Base-by-base conservation (phyloP, 2,797 vertebrate genomes). In the Arnoldichthys spilopterus region DNA sequence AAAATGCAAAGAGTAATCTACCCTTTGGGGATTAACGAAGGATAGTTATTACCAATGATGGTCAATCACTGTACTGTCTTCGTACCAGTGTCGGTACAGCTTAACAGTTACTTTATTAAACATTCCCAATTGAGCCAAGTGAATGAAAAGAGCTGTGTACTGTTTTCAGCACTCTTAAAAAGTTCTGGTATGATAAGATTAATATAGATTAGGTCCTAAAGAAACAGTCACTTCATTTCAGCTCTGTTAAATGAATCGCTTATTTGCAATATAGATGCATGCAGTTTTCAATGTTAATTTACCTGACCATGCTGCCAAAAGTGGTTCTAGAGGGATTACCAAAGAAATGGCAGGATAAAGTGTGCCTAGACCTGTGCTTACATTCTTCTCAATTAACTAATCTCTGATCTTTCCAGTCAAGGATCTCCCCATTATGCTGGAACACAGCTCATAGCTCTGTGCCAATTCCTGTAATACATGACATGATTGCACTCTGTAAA, bases 281-380 rank as follows among this genome's bases (percentile, higher is more conserved):
- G 26, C 26, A n/a, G n/a, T n/a, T n/a, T n/a, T n/a, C 16, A 24
- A 54, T 24, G 9, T 47, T 70, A 24, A 73, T 73, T 49, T 22
- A 80, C 56, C 28, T 59, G 56, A 59, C 53, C 34, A 4, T 64
- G 26, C 12, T 11, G 80, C 69, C 75, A 79, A 81, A 67, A 76
- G 51, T 66, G 62, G 58, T 72, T 77, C 47, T 54, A 22, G 30
- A 62, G 73, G n/a, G 53, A 77, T 82, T 78, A 30, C 53, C 40
- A 37, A 34, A 62, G 26, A 80, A 81, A 61, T 68, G 71, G 59
- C 49, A 72, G 68, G 83, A 85, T 84, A 85, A 85, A 85, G 47
- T 76, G 59, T 83, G 53, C 76, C 66, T 51, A 34, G 74, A 64
- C 37, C 62, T 28, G 24, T 78, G 81, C 82, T 82, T 83, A 75